phyloP scores from a whole-genome alignment of 2,888 invertebrate genomes.

The Brachylomia viminalis region DNA sequence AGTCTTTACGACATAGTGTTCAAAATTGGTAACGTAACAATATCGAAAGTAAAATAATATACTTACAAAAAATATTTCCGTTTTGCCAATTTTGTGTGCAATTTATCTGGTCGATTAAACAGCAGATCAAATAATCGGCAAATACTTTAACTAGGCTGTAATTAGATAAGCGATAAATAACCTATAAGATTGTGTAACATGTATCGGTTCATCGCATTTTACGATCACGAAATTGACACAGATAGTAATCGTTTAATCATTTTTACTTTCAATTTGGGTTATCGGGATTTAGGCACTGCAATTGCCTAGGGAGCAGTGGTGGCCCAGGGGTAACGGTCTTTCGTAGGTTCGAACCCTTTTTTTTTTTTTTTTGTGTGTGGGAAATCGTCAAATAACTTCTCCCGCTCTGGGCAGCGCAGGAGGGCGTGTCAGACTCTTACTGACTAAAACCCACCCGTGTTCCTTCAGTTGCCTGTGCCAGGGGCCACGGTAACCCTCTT shows the following conservation, averaged over 20 bases:
- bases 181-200: constrained; percentile 42
- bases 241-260: constrained; percentile 45
- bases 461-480: no score
- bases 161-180: constrained; percentile 39
- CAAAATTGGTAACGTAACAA: constrained; percentile 22
- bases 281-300: background rate
- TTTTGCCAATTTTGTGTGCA: constrained; percentile 25
- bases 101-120: constrained; percentile 33
- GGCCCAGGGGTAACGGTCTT: no score
- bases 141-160: constrained; percentile 19
- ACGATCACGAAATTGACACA: constrained; percentile 57
- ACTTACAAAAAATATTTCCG: constrained; percentile 17
- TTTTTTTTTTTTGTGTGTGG: no score
- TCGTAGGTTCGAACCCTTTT: no score
- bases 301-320: background rate
- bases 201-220: constrained; percentile 45
- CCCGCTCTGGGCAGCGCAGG: no score
- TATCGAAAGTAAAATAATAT: constrained; percentile 42
- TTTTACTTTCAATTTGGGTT: constrained; percentile 49
- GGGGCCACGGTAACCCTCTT: no score
- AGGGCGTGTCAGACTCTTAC: no score
- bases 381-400: no score
- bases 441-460: no score
- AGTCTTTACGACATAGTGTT: background rate
- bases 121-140: constrained; percentile 23